Conservation (phyloP, 2,888 invertebrate species). For the Tolmerus cingulatus region DNA sequence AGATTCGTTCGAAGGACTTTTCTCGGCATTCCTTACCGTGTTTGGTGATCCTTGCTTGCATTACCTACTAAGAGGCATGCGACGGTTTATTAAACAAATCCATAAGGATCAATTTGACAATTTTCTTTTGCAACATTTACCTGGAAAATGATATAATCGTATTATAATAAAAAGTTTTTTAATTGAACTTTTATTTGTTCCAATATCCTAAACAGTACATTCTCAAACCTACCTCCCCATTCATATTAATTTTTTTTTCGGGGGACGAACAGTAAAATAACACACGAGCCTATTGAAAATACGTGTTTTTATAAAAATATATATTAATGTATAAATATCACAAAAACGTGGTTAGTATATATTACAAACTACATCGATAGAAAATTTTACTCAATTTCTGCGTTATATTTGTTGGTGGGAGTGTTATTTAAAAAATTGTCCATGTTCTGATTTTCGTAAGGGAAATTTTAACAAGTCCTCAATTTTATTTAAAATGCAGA, state of each 20-base stretch:
- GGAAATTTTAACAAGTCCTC: too few species aligned
- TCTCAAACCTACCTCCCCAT: background rate
- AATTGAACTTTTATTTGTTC: background rate
- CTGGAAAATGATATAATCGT: background rate
- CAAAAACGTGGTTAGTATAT: constrained; percentile 37
- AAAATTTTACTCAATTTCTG: constrained; percentile 17
- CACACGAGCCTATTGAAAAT: constrained; percentile 5
- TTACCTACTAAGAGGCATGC: constrained; percentile 10
- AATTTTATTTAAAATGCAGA: too few species aligned
- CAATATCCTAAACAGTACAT: background rate
- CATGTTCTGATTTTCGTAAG: too few species aligned
- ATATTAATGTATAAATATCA: constrained; percentile 38
- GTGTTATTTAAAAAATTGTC: constrained; percentile 7
- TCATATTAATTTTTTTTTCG: background rate
- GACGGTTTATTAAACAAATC: constrained; percentile 1
- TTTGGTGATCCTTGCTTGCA: background rate
- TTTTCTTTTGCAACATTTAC: background rate
- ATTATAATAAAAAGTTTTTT: background rate
- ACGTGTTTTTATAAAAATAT: constrained; percentile 32
- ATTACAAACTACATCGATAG: constrained; percentile 1
- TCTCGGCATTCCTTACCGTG: background rate
- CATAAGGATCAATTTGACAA: constrained; percentile 9
- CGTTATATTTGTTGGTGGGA: constrained; percentile 19
- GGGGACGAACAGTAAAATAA: background rate
- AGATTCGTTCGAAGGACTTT: background rate